A percentile compares a stretch with the other conserved stretches of the same genome.
Conservation (phyloP, 2,797 vertebrate species). For the Melanotaenia trifasciata region DNA sequence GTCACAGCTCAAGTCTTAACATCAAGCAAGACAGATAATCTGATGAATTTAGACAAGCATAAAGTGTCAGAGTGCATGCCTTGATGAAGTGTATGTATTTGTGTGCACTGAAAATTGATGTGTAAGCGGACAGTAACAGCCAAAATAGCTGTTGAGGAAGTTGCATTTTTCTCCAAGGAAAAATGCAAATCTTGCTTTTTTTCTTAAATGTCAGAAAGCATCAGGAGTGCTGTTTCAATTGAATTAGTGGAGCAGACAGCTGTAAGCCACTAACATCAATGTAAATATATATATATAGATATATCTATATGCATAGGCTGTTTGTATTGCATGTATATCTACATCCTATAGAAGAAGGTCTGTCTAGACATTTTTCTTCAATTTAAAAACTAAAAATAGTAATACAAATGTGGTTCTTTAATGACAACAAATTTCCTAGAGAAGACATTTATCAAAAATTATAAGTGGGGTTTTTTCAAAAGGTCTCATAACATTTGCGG, state of each 20-base stretch:
- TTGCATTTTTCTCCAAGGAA: slow-evolving; percentile 54
- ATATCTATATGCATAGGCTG: no score
- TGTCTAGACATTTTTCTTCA: no score
- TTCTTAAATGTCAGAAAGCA: slow-evolving; percentile 58
- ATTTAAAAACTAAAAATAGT: no score
- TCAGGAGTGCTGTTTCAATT: slow-evolving; percentile 25
- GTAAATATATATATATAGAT: background rate
- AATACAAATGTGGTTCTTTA: no score
- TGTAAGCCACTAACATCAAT: background rate
- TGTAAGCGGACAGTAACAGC: slow-evolving; percentile 18
- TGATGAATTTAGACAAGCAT: slow-evolving; percentile 55
- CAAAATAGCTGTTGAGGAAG: slow-evolving; percentile 32
- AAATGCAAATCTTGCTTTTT: slow-evolving; percentile 55
- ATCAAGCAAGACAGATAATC: slow-evolving; percentile 48
- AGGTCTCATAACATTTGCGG: no score
- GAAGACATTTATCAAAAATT: no score
- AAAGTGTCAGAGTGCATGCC: slow-evolving; percentile 40
- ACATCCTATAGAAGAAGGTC: no score
- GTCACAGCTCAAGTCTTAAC: slow-evolving; percentile 48
- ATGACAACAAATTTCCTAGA: no score
- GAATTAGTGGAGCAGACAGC: slow-evolving; percentile 37
- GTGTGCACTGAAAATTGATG: slow-evolving; percentile 19
- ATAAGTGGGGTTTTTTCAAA: no score
- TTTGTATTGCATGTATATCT: no score
- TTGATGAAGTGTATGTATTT: slow-evolving; percentile 17